Base-by-base conservation (phyloP, 2,888 invertebrate genomes). In the Cheiracanthium punctorium region DNA sequence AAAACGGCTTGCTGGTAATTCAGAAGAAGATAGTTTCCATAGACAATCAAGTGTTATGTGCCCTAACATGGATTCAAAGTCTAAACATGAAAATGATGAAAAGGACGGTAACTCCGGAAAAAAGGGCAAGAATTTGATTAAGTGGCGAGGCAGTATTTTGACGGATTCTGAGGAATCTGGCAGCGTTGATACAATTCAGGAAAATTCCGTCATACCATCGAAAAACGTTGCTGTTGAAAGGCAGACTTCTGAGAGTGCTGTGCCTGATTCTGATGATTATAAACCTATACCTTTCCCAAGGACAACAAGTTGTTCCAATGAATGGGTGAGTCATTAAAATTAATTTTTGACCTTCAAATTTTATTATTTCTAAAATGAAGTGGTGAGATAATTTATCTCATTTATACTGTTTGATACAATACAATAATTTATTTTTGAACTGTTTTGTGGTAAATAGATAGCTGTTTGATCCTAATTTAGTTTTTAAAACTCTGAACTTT, bases 131-230 rank as follows among this genome's bases (percentile, higher is more conserved):
- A 80, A 69, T 73, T 92, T 95, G 90, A 93, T 95, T 90, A 96
- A 95, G 92, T 95, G 96, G 95, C 95, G 95, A 91, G 95, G 95
- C 72, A 94, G 95, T 69, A 94, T 95, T 89, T 93, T 95, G 90
- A 94, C 95, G 24, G 74, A 86, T 70, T 69, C 74, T 52, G 84
- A 82, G 7, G 76, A 85, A 12, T 12, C 52, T 17, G 52, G 37
- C 20, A 70, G 58, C 17, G 41, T 58, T 72, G 37, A 72, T 77
- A 32, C 37, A 32, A 17, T 33, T 24, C 71, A 64, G 14, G 75
- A 64, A 58, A 65, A 43, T 24, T 43, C 14, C 43, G 33, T 70
- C 14, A 37, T 58, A 14, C 24, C 82, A 8, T 58, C 71, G 24
- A 32, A 41, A 24, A 41, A n/a, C 20, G 14, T 20, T n/a, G 41